A percentile compares a stretch with the other conserved stretches of the same genome.
Evolutionary conservation across 2,797 vertebrate species (phyloP).

Genomic region (Microctenopoma lineatum): DNA sequence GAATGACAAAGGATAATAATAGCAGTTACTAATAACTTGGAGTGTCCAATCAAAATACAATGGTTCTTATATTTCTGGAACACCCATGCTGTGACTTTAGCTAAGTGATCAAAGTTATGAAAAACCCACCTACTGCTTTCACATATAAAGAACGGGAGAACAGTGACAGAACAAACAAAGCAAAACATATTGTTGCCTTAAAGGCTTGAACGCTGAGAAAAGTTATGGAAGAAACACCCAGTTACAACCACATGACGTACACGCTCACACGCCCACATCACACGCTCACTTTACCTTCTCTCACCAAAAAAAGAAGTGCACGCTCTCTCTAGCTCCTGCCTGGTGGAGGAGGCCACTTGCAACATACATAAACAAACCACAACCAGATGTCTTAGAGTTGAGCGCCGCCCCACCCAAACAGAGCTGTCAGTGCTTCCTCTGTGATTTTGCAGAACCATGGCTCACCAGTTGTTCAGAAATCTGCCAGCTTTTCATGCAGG

Average conservation of each 20-base stretch:
- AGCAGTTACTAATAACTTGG: too few species aligned
- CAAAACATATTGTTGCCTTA: background rate
- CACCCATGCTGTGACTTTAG: too few species aligned
- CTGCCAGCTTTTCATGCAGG: conserved; percentile 30
- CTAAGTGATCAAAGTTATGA: background rate
- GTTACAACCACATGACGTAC: conserved; percentile 19
- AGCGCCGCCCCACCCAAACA: conserved; percentile 62
- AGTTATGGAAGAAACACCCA: conserved; percentile 10
- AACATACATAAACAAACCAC: conserved; percentile 76
- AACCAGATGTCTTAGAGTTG: conserved; percentile 73
- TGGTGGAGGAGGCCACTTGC: conserved; percentile 54
- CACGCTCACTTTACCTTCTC: conserved; percentile 48
- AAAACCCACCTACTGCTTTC: background rate
- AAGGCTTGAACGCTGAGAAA: conserved; percentile 1
- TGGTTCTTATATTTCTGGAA: too few species aligned
- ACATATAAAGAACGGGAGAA: background rate
- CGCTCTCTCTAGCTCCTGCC: conserved; percentile 50
- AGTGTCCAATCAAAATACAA: too few species aligned
- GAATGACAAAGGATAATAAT: too few species aligned
- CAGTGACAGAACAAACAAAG: background rate
- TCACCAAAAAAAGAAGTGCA: conserved; percentile 49
- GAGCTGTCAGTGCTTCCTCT: conserved; percentile 64
- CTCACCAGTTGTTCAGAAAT: conserved; percentile 52
- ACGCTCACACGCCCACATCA: conserved; percentile 36
- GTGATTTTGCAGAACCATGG: conserved; percentile 71